Conservation (phyloP, 2,888 invertebrate genomes). For the Eudemis profundana region DNA sequence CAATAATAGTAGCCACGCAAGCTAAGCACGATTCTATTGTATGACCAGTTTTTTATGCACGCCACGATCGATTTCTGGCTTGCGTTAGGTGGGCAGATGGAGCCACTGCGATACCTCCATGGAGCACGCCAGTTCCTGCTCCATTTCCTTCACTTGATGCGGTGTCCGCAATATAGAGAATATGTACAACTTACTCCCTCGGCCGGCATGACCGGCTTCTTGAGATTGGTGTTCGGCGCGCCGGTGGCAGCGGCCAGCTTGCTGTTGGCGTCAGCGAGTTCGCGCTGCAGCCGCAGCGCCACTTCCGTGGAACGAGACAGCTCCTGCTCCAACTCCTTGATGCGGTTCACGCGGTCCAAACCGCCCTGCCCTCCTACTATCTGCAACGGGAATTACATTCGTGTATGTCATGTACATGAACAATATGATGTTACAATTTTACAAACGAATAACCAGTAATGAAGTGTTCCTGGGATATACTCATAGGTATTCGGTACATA, state of each 20-base stretch:
- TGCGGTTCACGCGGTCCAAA: slow-evolving; percentile 87
- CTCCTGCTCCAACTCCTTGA: slow-evolving; percentile 94
- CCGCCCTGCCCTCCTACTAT: slow-evolving; percentile 86
- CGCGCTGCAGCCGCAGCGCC: slow-evolving; percentile 88
- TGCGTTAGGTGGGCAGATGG: too few relatives aligned
- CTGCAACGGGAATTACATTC: slow-evolving; percentile 57
- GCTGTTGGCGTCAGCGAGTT: slow-evolving; percentile 88
- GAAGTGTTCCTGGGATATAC: too few relatives aligned
- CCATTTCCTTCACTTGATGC: neutral
- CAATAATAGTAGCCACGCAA: too few relatives aligned
- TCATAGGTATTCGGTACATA: too few relatives aligned
- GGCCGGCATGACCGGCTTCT: slow-evolving; percentile 84
- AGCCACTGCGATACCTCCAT: too few relatives aligned
- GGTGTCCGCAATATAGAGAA: neutral
- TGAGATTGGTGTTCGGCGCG: slow-evolving; percentile 76
- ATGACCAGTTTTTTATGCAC: too few relatives aligned
- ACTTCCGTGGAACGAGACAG: slow-evolving; percentile 92
- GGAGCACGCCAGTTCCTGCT: too few relatives aligned
- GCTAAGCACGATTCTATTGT: too few relatives aligned
- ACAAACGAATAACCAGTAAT: too few relatives aligned
- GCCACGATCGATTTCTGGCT: too few relatives aligned
- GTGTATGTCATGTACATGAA: neutral
- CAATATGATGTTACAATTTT: neutral
- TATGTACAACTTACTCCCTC: slow-evolving; percentile 82
- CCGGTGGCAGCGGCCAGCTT: slow-evolving; percentile 80